Base-by-base conservation (phyloP, 2,888 invertebrate species). In the Choreutis nemorana region DNA sequence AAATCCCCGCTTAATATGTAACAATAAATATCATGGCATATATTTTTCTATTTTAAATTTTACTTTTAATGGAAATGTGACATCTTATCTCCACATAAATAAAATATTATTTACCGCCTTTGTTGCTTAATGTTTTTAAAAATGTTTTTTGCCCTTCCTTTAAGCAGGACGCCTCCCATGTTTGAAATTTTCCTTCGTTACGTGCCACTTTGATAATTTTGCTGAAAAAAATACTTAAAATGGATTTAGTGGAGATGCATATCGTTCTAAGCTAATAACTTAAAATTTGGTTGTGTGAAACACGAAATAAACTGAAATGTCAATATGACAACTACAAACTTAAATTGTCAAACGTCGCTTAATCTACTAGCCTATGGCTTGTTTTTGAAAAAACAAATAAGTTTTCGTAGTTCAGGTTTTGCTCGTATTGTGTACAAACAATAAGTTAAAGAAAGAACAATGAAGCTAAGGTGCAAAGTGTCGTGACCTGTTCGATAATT, bases 111-210 rank as follows among this genome's bases (percentile, higher is more conserved):
- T 48, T 42, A 71, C 77, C 62, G 35, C 77, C 77, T 57, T 68
- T 77, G 45, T 43, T 48, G 38, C 66, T 57, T 44, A 78, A 59
- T 39, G 35, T 67, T 52, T 61, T 73, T 36, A 78, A 31, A 45
- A 68, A 78, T 24, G 35, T 41, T 35, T 41, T 71, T 56, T 78
- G 77, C n/a, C 77, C 77, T 33, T 72, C 68, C 54, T 55, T 77
- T 45, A 55, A 33, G 45, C 59, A 61, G 38, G 55, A 64, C 42
- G 75, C 56, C 38, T 66, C 62, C 77, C 77, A 78, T 75, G 64
- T 51, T 59, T 73, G 71, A 41, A 59, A 75, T 39, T 56, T 62
- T 23, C 39, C 44, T 37, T 50, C 51, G 40, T 52, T 61, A 14
- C 53, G 65, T 57, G 73, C 66, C 77, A 75, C 73, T 59, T 71